A percentile compares a stretch with the other conserved stretches of the same genome.
Conservation (phyloP, 1,140 invertebrate species). For the Uloborus diversus region DNA sequence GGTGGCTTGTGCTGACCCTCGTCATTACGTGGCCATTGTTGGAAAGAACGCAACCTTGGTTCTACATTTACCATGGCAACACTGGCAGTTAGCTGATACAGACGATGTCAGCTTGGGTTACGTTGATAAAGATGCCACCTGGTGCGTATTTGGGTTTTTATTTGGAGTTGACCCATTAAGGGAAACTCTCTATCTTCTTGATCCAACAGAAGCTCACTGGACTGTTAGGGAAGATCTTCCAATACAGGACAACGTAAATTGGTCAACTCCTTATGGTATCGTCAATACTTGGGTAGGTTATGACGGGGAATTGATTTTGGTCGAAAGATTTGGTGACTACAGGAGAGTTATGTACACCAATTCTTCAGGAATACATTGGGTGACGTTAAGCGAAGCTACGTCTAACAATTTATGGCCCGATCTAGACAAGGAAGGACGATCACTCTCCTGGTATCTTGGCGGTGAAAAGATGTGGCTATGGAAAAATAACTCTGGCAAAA, state of each 20-base stretch:
- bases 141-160: constrained; percentile 1
- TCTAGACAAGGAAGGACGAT: constrained; percentile 11
- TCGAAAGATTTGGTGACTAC: constrained; percentile 19
- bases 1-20: constrained; percentile 27
- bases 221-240: constrained; percentile 14
- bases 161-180: constrained; percentile 6
- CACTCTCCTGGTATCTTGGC: constrained; percentile 4
- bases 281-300: constrained; percentile 20
- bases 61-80: constrained; percentile 30
- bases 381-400: not conserved
- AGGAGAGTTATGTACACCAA: constrained; percentile 29
- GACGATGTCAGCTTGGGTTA: constrained; percentile 25
- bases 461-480: constrained; percentile 31
- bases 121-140: constrained; percentile 38
- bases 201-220: constrained; percentile 34
- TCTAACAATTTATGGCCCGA: constrained; percentile 20
- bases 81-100: constrained; percentile 39
- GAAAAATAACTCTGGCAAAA: not conserved
- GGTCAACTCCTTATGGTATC: constrained; percentile 17
- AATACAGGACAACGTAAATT: constrained; percentile 10
- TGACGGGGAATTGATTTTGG: constrained; percentile 23
- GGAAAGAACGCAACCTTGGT: constrained; percentile 14
- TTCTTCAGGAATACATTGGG: constrained; percentile 25
- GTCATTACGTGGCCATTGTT: constrained; percentile 11
- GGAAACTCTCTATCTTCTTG: constrained; percentile 26